A percentile compares a stretch with the other conserved stretches of the same genome.
Conservation (phyloP, 2,797 vertebrate genomes). For the Discoglossus pictus region DNA sequence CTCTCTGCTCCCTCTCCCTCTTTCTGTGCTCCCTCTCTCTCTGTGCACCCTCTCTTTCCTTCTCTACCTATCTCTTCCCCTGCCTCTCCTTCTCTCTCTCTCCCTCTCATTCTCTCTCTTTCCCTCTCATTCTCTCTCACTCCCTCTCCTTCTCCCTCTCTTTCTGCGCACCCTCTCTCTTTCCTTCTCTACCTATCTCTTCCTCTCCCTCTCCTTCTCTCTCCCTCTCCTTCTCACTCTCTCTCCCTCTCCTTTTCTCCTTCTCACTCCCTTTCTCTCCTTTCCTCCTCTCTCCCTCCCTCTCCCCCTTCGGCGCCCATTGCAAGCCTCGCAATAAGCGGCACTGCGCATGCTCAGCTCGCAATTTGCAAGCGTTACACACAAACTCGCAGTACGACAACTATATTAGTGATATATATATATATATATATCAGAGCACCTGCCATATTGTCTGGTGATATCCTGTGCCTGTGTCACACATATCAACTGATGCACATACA, state of each 20-base stretch:
- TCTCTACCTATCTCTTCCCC: rapidly evolving
- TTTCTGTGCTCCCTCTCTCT: neutral
- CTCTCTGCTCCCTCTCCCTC: neutral
- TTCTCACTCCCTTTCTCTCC: too few relatives aligned
- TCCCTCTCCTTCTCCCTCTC: neutral
- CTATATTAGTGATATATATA: too few relatives aligned
- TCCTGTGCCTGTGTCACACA: too few relatives aligned
- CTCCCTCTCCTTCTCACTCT: neutral
- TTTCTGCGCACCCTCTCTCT: neutral
- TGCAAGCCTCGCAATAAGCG: too few relatives aligned
- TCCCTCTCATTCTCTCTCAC: rapidly evolving
- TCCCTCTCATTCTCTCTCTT: neutral
- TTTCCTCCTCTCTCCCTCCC: too few relatives aligned
- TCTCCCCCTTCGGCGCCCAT: too few relatives aligned
- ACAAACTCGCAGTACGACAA: too few relatives aligned
- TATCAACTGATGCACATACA: too few relatives aligned
- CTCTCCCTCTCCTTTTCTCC: neutral
- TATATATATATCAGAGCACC: too few relatives aligned
- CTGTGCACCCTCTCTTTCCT: neutral
- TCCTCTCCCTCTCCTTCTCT: neutral
- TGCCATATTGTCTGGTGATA: too few relatives aligned
- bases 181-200: neutral
- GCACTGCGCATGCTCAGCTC: too few relatives aligned
- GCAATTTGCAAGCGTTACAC: too few relatives aligned
- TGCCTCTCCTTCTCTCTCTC: neutral